Evolutionary conservation across 1,140 invertebrate genomes (phyloP), one percentile per base, ranked within the genome.

Genomic region (Drosophila virilis): DNA sequence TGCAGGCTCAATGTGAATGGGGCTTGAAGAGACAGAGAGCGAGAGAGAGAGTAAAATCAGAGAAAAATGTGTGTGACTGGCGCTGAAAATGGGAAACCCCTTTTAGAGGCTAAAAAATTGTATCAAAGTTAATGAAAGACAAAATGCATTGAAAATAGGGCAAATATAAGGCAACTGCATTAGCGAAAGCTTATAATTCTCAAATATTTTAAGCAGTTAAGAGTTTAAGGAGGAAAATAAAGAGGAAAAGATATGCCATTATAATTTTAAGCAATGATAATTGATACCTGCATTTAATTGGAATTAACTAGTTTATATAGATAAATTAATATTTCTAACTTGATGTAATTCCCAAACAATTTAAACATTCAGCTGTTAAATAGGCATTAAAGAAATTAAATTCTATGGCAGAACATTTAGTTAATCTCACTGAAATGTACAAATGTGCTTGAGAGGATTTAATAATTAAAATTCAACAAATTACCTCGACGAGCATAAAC

Each of bases 1-100:
- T 22, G 22, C 22, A 22, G 3, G 22, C 43, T 61, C 42, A 65
- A 75, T 74, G 72, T 48, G 64, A 60, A 64, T 62, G 72, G 40
- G 15, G 52, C 2, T 62, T 46, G 38, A 52, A 45, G 8, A 28
- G 10, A 9, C 15, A 10, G 2, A n/a, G 12, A 48, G n/a, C 17
- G 15, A 17, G 0, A 17, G 22, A 33, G 7, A 57, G 37, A 43
- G 37, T 28, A 2, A 7, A 32, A 42, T 10, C 4, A 35, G 2
- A 1, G 48, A 13, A 51, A 50, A 13, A 7, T 2, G 6, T 13
- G 40, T 13, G n/a, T 13, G n/a, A 42, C 37, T 42, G 38, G 5
- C 10, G n/a, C 13, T n/a, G 40, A 42, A 13, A 5, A 42, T 7
- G 8, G 5, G n/a, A 6, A 13, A 13, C 5, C 22, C 4, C 22